Base-by-base conservation (phyloP, 2,797 vertebrate genomes). In the Xiphophorus birchmanni region DNA sequence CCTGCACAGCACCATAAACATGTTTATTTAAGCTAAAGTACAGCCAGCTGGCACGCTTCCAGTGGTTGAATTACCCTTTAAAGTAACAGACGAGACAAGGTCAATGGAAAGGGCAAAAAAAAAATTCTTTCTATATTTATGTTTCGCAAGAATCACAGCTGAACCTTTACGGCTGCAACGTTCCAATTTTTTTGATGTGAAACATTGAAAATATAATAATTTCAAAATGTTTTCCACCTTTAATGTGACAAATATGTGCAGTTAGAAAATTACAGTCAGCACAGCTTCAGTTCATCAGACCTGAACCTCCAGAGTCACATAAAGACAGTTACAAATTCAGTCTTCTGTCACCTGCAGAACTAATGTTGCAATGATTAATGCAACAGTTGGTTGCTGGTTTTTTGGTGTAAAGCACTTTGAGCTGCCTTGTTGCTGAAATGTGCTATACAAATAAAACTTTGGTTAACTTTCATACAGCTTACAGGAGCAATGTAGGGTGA, bases 1-100 rank as follows among this genome's bases (percentile, higher is more conserved):
- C 69, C 35, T 72, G 69, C 11, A 45, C 5, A 15, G 69, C 42
- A 29, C 40, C 69, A 72, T 72, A n/a, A 72, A 72, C 69, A 72
- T 72, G 69, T 45, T 72, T 72, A 72, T 45, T 44, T 45, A 45
- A 45, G 37, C 69, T 44, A 72, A 72, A 15, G 42, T 72, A 15
- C 69, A 72, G 40, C 69, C 69, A 72, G 42, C 40, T 45, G 69
- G 69, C 42, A n/a, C 3, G 37, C 69, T 3, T n/a, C 67, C 67
- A 72, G 15, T 26, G 67, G 15, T 23, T 44, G 11, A 71, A 44
- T n/a, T 44, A 4, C 67, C 40, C 42, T 72, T 72, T 72, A n/a
- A 72, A n/a, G 37, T 69, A 69, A 69, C 65, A 40, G 21, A 11
- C 2, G 9, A 69, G 65, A 23, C 37, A 42, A 69, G 7, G 35